Evolutionary conservation across 2,888 invertebrate genomes (phyloP).

Genomic region (Archips xylosteana): DNA sequence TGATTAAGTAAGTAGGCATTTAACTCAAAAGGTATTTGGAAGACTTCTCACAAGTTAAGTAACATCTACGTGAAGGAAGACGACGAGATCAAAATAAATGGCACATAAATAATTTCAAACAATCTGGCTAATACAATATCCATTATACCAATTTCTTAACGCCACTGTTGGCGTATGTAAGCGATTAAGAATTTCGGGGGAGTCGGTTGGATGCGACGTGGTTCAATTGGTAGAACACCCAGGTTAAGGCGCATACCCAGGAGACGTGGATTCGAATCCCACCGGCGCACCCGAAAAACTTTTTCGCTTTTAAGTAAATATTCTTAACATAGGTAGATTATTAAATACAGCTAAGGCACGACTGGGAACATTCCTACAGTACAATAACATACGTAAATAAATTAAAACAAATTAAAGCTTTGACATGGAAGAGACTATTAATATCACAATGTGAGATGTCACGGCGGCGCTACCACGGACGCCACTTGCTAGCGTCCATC

Average conservation of each 20-base stretch:
- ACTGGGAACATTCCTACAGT: constrained; percentile 44
- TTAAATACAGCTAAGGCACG: constrained; percentile 57
- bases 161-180: too few species aligned
- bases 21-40: constrained; percentile 47
- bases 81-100: constrained; percentile 76
- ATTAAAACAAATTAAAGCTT: constrained; percentile 84
- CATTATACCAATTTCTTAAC: constrained; percentile 32
- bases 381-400: constrained; percentile 55
- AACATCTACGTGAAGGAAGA: constrained; percentile 61
- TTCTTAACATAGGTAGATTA: constrained; percentile 35
- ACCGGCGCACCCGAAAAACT: too few species aligned
- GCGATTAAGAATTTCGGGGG: too few species aligned
- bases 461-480: constrained; percentile 69
- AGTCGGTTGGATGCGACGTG: too few species aligned
- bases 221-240: too few species aligned
- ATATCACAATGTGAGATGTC: constrained; percentile 72
- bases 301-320: too few species aligned
- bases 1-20: background rate
- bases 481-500: constrained; percentile 74
- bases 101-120: constrained; percentile 64
- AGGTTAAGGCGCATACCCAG: too few species aligned
- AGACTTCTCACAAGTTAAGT: constrained; percentile 48
- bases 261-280: too few species aligned
- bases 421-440: constrained; percentile 78
- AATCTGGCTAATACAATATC: constrained; percentile 46